Evolutionary conservation across 2,113 vertebrate species (phyloP).

Genomic region (Parotia lawesii): DNA sequence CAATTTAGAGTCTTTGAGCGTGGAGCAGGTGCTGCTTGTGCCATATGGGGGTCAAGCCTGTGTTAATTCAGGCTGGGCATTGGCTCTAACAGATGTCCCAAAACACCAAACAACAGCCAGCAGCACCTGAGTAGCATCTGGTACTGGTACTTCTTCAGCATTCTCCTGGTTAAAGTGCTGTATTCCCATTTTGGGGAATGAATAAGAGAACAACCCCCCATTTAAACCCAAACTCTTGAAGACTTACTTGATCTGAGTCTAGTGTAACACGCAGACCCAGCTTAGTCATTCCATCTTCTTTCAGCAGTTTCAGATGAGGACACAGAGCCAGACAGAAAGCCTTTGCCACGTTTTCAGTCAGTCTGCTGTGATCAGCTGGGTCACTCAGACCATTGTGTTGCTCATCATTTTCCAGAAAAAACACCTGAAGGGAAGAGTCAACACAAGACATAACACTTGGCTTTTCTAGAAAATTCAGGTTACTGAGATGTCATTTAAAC

Average conservation of each 20-base stretch:
- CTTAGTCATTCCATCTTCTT: conserved; percentile 97
- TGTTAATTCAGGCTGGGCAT: not conserved
- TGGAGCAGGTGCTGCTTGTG: not conserved
- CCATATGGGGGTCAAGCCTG: not conserved
- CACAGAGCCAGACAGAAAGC: conserved; percentile 93
- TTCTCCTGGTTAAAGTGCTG: not conserved
- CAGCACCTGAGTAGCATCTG: not conserved
- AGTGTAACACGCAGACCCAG: conserved; percentile 91
- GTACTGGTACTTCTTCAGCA: not conserved
- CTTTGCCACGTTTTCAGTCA: conserved; percentile 93
- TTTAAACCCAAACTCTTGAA: not conserved
- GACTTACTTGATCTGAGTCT: conserved; percentile 90
- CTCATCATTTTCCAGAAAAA: conserved; percentile 93
- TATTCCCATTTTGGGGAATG: not conserved
- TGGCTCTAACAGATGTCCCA: not conserved
- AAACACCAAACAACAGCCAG: not conserved
- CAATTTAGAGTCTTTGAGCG: not conserved
- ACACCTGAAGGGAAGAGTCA: conserved; percentile 77
- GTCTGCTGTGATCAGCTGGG: conserved; percentile 93
- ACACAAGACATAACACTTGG: not conserved
- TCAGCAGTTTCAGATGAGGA: conserved; percentile 92
- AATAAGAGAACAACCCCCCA: not conserved
- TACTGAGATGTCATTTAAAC: not conserved
- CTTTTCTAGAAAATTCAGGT: not conserved
- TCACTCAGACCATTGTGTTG: conserved; percentile 87